Evolutionary conservation across 2,888 invertebrate genomes (phyloP), one percentile per base, ranked within the genome.

Genomic region (Xylota segnis): DNA sequence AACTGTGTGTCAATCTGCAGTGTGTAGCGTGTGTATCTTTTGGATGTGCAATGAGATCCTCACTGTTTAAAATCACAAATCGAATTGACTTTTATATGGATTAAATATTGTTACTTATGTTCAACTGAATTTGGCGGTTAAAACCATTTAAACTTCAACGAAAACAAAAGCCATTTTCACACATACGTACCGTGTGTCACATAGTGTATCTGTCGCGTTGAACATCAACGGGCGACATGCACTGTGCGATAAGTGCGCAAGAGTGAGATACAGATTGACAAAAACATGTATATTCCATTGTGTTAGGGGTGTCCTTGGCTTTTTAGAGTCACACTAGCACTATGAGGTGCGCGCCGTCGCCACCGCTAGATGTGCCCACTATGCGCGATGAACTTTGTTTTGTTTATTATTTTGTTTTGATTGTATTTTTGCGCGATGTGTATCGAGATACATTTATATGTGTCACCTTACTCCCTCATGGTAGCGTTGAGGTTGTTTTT

Each of bases 1-100:
- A 1, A n/a, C 9, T 27, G 40, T 16, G n/a, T n/a, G n/a, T n/a
- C n/a, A n/a, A 9, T 47, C 16, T 10, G 16, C n/a, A 23, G 23
- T 23, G 14, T 23, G 37, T 14, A 10, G 10, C 5, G 10, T 52
- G 27, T 43, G 27, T 74, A 34, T 71, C 63, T 61, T 37, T 65
- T 70, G 50, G 63, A 65, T 63, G 40, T 76, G 81, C 76, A 86
- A 77, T 86, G 83, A 84, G 87, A 87, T 88, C 87, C 83, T 86
- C 87, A 88, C 88, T 88, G 87, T 81, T 78, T 77, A 83, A 88
- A 88, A 81, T 82, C 84, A 81, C 87, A 87, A 88, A 82, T 79
- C 82, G 87, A 86, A 88, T 88, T 88, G 88, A 79, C 88, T 82
- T 88, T 88, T 87, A 87, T 87, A 87, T 77, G 74, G 68, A 87